Evolutionary conservation across 2,888 invertebrate species (phyloP).

Genomic region (Empis stercorea): DNA sequence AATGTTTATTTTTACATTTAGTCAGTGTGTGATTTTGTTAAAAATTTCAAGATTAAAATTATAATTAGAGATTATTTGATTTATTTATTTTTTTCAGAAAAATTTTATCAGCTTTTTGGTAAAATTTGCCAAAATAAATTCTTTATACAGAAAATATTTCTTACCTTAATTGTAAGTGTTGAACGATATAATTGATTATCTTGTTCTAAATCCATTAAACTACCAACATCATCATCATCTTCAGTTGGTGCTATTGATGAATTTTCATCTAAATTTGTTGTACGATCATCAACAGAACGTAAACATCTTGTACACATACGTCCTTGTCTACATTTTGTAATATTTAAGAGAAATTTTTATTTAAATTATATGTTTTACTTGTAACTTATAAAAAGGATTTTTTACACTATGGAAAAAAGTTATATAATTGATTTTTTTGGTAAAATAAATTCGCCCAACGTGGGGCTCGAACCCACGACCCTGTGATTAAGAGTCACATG

Average conservation of each 20-base stretch:
- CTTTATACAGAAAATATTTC: conserved; percentile 14
- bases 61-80: too few species aligned
- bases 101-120: too few species aligned
- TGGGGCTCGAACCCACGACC: conserved; percentile 37
- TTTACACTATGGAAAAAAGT: too few species aligned
- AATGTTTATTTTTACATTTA: too few species aligned
- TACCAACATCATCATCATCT: conserved; percentile 56
- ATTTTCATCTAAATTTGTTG: conserved; percentile 37
- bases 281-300: conserved; percentile 45
- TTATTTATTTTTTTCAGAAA: too few species aligned
- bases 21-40: too few species aligned
- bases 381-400: too few species aligned
- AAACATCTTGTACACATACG: conserved; percentile 71
- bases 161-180: conserved; percentile 45
- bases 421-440: neutral
- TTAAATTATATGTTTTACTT: too few species aligned
- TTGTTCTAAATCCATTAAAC: conserved; percentile 37
- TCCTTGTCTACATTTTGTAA: conserved; percentile 54
- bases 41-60: too few species aligned
- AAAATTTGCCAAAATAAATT: too few species aligned
- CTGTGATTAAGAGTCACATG: conserved; percentile 38
- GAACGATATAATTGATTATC: conserved; percentile 23
- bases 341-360: conserved; percentile 6
- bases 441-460: conserved; percentile 26
- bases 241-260: conserved; percentile 55